A percentile compares a stretch with the other conserved stretches of the same genome.
These are phyloP conservation scores for Coendou prehensilis DNA, from an alignment of 2,797 vertebrate genomes.

Conservation along the genomic window DNA sequence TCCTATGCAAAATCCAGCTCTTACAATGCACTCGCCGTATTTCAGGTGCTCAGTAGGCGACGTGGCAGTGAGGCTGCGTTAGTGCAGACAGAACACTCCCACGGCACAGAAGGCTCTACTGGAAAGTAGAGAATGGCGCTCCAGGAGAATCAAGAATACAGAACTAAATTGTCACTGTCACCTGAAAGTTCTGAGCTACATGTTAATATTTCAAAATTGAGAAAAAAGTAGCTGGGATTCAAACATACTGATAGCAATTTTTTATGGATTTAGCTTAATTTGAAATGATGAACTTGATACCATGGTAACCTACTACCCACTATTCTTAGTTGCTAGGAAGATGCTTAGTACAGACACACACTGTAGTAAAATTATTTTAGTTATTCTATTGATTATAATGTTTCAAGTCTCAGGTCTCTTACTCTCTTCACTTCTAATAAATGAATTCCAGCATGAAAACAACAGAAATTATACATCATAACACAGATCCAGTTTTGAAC, in stretches of 20 bases:
- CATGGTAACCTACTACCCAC: neutral
- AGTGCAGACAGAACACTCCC: neutral
- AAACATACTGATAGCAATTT: neutral
- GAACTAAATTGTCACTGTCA: neutral
- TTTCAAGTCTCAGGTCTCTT: neutral
- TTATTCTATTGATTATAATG: neutral
- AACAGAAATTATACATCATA: slow-evolving; percentile 9
- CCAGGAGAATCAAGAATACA: neutral
- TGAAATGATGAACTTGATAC: neutral
- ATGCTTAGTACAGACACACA: neutral
- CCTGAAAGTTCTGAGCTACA: neutral
- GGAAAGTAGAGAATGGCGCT: neutral
- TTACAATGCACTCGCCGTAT: neutral
- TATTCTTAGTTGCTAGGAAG: neutral
- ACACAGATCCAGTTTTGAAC: neutral
- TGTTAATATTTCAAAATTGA: slow-evolving; percentile 1
- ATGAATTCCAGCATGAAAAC: neutral
- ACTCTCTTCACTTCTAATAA: neutral
- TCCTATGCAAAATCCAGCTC: neutral
- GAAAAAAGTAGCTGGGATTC: neutral
- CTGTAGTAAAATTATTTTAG: neutral
- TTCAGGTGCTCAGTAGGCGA: neutral
- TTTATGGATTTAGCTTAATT: neutral
- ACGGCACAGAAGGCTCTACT: neutral
- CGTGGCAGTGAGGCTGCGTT: neutral